Conservation (phyloP, 2,888 invertebrate species). For the Lepidochrysops patricia region DNA sequence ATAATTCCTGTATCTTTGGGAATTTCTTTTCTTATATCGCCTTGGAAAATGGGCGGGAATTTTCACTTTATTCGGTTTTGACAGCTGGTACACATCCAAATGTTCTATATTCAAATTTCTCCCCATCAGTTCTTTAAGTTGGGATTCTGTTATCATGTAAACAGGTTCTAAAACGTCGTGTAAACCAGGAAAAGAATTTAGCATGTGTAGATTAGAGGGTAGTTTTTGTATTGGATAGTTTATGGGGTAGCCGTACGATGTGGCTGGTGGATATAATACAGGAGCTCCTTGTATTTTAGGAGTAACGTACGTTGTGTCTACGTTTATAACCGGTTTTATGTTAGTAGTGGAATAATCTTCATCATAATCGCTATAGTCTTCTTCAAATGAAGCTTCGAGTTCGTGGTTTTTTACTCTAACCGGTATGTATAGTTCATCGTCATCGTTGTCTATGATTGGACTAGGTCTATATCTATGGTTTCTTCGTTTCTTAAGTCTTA, state of each 20-base stretch:
- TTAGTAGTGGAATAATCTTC: slow-evolving; percentile 20
- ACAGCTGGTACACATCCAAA: slow-evolving; percentile 49
- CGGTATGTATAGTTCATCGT: slow-evolving; percentile 31
- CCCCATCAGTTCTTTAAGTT: slow-evolving; percentile 50
- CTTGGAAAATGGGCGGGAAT: slow-evolving; percentile 33
- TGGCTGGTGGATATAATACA: slow-evolving; percentile 21
- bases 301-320: slow-evolving; percentile 1
- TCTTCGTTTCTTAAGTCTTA: slow-evolving; percentile 30
- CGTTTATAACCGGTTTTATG: slow-evolving; percentile 9
- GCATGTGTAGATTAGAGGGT: slow-evolving; percentile 23
- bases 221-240: slow-evolving; percentile 14
- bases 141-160: slow-evolving; percentile 54
- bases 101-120: slow-evolving; percentile 57
- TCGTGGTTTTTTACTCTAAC: slow-evolving; percentile 26
- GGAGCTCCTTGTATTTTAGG: slow-evolving; percentile 19
- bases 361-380: slow-evolving; percentile 34
- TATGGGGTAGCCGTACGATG: slow-evolving; percentile 7
- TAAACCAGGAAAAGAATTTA: slow-evolving; percentile 23
- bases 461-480: slow-evolving; percentile 36
- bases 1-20: slow-evolving; percentile 31
- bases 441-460: slow-evolving; percentile 35
- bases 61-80: slow-evolving; percentile 28
- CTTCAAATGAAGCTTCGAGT: slow-evolving; percentile 29
- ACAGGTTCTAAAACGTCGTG: slow-evolving; percentile 44
- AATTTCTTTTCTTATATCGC: slow-evolving; percentile 37